phyloP scores from a whole-genome alignment of 2,888 invertebrate species.

The Drosophila tanythrix region DNA sequence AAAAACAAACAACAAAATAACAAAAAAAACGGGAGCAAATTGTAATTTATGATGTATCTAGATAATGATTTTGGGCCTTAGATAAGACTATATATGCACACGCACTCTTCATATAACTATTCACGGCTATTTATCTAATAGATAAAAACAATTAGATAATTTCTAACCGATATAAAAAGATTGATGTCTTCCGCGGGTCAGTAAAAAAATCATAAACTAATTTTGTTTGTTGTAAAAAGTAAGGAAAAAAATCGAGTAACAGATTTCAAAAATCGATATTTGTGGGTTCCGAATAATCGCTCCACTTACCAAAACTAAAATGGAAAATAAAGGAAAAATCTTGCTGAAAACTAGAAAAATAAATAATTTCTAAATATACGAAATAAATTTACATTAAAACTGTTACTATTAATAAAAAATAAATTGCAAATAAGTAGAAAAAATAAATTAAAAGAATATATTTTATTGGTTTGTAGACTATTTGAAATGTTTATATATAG shows the following conservation, averaged over 20 bases:
- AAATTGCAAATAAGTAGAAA: not conserved
- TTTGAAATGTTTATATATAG: not conserved
- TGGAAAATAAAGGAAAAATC: no score
- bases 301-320: no score
- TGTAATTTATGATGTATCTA: conserved; percentile 26
- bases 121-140: conserved; percentile 8
- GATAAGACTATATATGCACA: conserved; percentile 13
- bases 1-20: not conserved
- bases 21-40: not conserved
- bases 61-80: conserved; percentile 10
- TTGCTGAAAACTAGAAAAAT: not conserved
- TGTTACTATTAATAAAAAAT: rapidly evolving
- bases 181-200: conserved; percentile 5
- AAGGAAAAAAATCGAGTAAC: not conserved
- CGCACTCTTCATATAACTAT: not conserved
- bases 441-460: not conserved
- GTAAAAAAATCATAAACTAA: not conserved
- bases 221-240: not conserved
- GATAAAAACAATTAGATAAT: conserved; percentile 19
- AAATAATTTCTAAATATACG: not conserved
- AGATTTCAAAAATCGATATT: not conserved
- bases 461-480: not conserved
- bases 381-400: not conserved
- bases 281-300: not conserved
- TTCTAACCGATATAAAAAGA: not conserved